Evolutionary conservation across 35 echinoderm and acorn worm genomes (phyloP).

Genomic region (Holothuria glaberrima): DNA sequence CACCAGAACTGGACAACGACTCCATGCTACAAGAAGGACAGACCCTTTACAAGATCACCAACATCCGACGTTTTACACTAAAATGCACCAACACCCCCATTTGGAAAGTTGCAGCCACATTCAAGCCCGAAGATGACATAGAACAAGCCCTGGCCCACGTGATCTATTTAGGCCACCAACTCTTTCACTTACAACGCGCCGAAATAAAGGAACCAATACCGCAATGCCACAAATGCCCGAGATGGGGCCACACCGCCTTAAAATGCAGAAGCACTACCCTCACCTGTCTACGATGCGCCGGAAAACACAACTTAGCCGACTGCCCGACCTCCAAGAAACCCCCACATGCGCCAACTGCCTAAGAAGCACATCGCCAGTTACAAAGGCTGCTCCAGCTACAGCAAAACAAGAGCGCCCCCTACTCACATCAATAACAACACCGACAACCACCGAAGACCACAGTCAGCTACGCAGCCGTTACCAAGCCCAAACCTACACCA

Average conservation of each 20-base stretch:
- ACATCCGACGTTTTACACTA: background rate
- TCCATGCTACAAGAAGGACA: too few species aligned
- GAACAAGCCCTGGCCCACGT: background rate
- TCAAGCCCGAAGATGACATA: background rate
- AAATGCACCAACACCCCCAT: slow-evolving; percentile 32
- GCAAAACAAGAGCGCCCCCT: background rate
- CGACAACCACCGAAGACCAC: background rate
- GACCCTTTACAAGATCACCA: too few species aligned
- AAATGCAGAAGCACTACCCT: background rate
- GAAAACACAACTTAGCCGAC: background rate
- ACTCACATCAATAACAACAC: background rate
- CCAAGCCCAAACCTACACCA: background rate
- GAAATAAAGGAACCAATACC: background rate
- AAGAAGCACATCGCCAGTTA: slow-evolving; percentile 24
- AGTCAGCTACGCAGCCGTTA: too few species aligned
- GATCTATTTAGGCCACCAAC: background rate
- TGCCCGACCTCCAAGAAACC: background rate
- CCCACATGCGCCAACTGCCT: slow-evolving; percentile 28
- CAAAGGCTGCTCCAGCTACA: slow-evolving; percentile 23
- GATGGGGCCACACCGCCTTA: background rate
- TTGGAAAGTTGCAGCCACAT: slow-evolving; percentile 6
- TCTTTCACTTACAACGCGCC: background rate
- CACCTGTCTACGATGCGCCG: slow-evolving; percentile 4
- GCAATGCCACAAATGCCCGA: slow-evolving; percentile 36
- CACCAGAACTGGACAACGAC: too few species aligned